These are phyloP conservation scores for Macrosiphum euphorbiae DNA, from an alignment of 2,888 invertebrate species.

Conservation along the genomic window DNA sequence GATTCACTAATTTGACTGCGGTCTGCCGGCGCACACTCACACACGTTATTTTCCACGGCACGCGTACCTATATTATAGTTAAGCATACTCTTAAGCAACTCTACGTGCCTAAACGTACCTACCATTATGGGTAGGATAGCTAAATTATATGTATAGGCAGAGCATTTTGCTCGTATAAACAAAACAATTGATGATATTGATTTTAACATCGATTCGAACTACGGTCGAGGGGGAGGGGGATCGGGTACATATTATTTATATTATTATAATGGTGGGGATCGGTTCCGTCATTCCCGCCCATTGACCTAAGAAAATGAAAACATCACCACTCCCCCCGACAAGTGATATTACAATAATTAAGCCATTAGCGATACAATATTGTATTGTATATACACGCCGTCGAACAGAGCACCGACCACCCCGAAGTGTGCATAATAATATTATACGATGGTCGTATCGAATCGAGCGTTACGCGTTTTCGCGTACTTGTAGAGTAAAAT, in stretches of 20 bases:
- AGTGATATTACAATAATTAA: slow-evolving; percentile 17
- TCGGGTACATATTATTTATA: neutral
- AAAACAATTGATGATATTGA: slow-evolving; percentile 4
- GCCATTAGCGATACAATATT: neutral
- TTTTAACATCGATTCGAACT: neutral
- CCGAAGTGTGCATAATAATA: neutral
- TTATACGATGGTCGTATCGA: neutral
- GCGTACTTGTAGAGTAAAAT: neutral
- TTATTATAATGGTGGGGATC: neutral
- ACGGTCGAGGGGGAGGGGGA: neutral
- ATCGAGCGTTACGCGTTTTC: neutral
- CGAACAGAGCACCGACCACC: neutral
- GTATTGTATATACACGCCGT: neutral
- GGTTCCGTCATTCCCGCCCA: neutral
- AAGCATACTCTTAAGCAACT: neutral
- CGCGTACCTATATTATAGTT: neutral
- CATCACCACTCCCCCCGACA: neutral
- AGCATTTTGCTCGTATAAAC: neutral
- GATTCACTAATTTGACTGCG: neutral
- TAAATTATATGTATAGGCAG: neutral
- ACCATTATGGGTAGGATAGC: neutral
- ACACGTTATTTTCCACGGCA: neutral
- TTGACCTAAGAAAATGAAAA: slow-evolving; percentile 19
- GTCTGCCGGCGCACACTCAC: neutral
- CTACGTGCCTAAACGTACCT: neutral